Evolutionary conservation across 2,888 invertebrate genomes (phyloP), one percentile per base, ranked within the genome.

Genomic region (Cheilosia vernalis): DNA sequence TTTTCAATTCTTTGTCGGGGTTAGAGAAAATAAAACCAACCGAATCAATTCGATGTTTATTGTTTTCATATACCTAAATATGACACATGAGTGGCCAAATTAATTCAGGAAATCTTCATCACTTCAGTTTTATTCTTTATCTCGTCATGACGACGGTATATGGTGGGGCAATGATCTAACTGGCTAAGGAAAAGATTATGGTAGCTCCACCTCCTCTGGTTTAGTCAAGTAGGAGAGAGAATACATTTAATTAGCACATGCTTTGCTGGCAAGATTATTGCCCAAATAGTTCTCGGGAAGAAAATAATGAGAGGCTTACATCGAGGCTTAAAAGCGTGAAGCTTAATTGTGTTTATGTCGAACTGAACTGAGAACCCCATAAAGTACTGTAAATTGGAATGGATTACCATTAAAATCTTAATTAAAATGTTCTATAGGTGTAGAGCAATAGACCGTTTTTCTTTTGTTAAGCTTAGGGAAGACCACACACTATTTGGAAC

Each of bases 161-260:
- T 19, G n/a, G 27, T 27, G 61, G 44, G 27, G 17, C 9, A 17
- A 63, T 15, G 49, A 33, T 49, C 63, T 51, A 56, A 58, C 60
- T 15, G 27, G 7, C 15, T 66, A 61, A 27, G 47, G 40, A 66
- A 64, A 19, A 49, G 30, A 40, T 58, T 30, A 58, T 64, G 37
- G 4, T 17, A 6, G 33, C 55, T 53, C 64, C 81, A 66, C 58
- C 70, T 63, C 33, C 1, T 56, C 13, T 37, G 37, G 13, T 37
- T 37, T 13, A 37, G 13, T 37, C 1, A 40, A 47, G 55, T 33
- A 30, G 30, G 30, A 30, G n/a, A 33, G 33, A 3, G 33, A 9
- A 17, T 6, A 42, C 27, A 69, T 73, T 78, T 83, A 83, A 83
- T 83, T 83, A 78, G 60, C 83, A 78, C 73, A 33, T 24, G 15